phyloP scores from a whole-genome alignment of 2,888 invertebrate species.

The Thyatira batis region DNA sequence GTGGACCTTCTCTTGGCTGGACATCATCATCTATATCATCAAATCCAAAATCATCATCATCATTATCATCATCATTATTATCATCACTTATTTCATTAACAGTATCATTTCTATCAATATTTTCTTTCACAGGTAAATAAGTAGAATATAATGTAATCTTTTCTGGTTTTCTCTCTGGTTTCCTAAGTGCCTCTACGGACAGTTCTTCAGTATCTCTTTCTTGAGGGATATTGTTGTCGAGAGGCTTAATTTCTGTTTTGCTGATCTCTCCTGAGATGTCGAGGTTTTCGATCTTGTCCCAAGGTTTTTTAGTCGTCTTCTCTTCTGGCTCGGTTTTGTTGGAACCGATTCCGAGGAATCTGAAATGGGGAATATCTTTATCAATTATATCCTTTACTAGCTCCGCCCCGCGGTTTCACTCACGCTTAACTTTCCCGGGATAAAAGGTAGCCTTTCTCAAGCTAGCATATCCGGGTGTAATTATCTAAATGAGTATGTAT shows the following conservation, averaged over 20 bases:
- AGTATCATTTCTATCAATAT: constrained; percentile 15
- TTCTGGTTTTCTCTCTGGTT: constrained; percentile 63
- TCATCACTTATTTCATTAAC: constrained; percentile 1
- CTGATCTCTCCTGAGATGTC: constrained; percentile 46
- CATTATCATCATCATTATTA: constrained; percentile 13
- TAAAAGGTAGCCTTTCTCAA: no score
- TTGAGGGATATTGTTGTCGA: constrained; percentile 51
- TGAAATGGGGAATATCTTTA: constrained; percentile 33
- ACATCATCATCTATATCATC: constrained; percentile 32
- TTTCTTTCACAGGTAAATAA: constrained; percentile 45
- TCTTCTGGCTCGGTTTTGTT: constrained; percentile 31
- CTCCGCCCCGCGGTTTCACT: no score
- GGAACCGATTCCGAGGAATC: constrained; percentile 58
- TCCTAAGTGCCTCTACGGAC: constrained; percentile 50
- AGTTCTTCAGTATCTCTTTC: constrained; percentile 66
- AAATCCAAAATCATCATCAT: constrained; percentile 21
- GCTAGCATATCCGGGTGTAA: no score
- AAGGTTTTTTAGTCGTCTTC: constrained; percentile 35
- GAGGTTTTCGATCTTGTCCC: constrained; percentile 52
- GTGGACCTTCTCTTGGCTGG: constrained; percentile 42
- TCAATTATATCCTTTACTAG: no score
- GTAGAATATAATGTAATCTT: constrained; percentile 61
- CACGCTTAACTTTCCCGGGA: no score
- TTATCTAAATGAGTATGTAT: no score
- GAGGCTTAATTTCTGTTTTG: constrained; percentile 38